A percentile compares a stretch with the other conserved stretches of the same genome.
phyloP scores from a whole-genome alignment of 2,113 vertebrate genomes.

The Naja naja region DNA sequence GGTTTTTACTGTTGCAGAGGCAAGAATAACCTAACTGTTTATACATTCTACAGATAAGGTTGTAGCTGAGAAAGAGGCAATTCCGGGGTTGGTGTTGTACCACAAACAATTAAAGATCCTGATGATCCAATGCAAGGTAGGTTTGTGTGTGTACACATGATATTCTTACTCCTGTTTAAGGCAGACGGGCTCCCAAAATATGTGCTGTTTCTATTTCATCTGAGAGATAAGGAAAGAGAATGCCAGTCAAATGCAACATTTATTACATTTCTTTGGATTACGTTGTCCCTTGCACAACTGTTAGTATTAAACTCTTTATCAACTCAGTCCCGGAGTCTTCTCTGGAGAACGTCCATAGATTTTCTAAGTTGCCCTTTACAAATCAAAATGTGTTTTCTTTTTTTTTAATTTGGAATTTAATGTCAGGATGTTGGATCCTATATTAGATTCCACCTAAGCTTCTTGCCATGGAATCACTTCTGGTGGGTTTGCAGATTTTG shows the following conservation, averaged over 20 bases:
- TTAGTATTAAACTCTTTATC: not conserved
- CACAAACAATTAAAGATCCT: constrained; percentile 75
- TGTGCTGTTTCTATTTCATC: not conserved
- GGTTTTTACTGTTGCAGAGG: not conserved
- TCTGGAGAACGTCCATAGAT: not conserved
- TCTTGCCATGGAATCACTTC: not conserved
- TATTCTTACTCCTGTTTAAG: not conserved
- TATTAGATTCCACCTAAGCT: not conserved
- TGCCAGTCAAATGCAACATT: not conserved
- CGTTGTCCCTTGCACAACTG: not conserved
- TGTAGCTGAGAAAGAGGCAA: constrained; percentile 23
- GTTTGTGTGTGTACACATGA: constrained; percentile 1
- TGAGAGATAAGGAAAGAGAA: not conserved
- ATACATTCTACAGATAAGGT: constrained; percentile 60
- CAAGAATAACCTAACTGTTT: not conserved
- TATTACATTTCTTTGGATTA: not conserved
- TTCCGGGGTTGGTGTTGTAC: constrained; percentile 81
- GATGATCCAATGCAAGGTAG: constrained; percentile 87
- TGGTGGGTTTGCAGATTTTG: not conserved
- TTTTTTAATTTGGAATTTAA: not conserved
- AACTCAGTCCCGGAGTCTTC: not conserved
- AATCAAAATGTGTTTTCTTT: not conserved
- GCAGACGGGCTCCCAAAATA: not conserved
- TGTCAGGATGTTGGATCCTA: not conserved
- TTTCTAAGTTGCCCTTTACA: not conserved